A percentile compares a stretch with the other conserved stretches of the same genome.
Conservation (phyloP, 2,797 vertebrate genomes). For the Urophycis tenuis region DNA sequence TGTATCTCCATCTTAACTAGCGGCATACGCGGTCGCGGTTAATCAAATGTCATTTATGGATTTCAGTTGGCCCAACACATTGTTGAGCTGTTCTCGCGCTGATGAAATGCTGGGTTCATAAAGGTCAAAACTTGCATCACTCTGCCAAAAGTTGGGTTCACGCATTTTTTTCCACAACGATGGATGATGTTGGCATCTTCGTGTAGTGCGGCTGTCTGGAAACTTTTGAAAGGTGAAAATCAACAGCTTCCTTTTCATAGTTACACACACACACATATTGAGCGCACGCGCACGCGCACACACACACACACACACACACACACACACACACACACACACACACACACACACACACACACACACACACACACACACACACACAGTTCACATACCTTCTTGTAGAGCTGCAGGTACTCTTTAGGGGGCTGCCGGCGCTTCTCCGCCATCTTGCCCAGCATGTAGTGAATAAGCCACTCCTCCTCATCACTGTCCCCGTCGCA, state of each 20-base stretch:
- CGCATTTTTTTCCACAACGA: not conserved
- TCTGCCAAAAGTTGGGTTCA: not conserved
- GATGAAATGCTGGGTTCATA: not conserved
- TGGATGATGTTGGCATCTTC: not conserved
- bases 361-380: no score
- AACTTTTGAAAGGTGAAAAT: not conserved
- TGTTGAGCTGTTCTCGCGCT: not conserved
- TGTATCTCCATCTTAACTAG: not conserved
- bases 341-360: no score
- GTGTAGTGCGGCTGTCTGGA: not conserved
- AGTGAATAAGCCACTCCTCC: slow-evolving; percentile 98
- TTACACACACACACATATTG: no score
- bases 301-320: no score
- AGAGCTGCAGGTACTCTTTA: slow-evolving; percentile 82
- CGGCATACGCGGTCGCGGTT: not conserved
- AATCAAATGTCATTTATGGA: not conserved
- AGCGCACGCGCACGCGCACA: no score
- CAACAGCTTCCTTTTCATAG: not conserved
- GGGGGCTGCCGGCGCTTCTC: slow-evolving; percentile 87
- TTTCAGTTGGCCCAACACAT: not conserved
- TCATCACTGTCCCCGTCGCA: slow-evolving; percentile 93
- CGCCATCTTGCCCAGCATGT: slow-evolving; percentile 96
- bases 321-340: no score
- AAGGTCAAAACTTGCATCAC: not conserved
- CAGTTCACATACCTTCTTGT: slow-evolving; percentile 74